phyloP scores from a whole-genome alignment of 1,140 invertebrate species.

The Oryzaephilus surinamensis region DNA sequence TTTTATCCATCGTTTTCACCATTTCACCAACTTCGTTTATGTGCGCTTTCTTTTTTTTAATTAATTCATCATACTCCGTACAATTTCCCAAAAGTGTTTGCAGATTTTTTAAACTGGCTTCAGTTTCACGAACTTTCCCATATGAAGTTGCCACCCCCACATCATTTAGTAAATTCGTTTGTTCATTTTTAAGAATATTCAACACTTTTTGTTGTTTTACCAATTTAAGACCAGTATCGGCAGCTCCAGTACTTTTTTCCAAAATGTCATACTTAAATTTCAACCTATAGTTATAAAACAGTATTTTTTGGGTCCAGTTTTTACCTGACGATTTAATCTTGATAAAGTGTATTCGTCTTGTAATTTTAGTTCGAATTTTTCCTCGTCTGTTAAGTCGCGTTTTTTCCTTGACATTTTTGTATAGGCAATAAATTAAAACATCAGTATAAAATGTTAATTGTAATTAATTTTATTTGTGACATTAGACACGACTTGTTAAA shows the following conservation, averaged over 20 bases:
- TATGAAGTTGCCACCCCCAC: conserved; percentile 40
- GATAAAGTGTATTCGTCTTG: not conserved
- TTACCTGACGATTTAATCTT: not conserved
- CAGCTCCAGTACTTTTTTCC: too few species aligned
- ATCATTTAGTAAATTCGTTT: conserved; percentile 48
- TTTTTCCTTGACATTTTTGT: too few species aligned
- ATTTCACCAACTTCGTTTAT: conserved; percentile 35
- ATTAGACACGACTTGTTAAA: too few species aligned
- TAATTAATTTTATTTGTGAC: too few species aligned
- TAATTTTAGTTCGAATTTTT: not conserved
- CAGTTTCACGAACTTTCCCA: conserved; percentile 29
- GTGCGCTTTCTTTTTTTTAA: conserved; percentile 27
- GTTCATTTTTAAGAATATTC: conserved; percentile 44
- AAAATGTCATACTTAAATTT: not conserved
- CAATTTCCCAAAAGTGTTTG: conserved; percentile 9
- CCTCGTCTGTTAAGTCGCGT: not conserved
- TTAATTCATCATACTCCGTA: conserved; percentile 4
- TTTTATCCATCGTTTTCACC: conserved; percentile 30
- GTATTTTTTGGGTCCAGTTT: not conserved
- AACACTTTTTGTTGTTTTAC: conserved; percentile 54
- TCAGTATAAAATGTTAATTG: too few species aligned
- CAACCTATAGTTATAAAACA: not conserved
- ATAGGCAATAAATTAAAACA: too few species aligned
- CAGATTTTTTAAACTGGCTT: conserved; percentile 6
- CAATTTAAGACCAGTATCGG: conserved; percentile 34